Base-by-base conservation (phyloP, 1,140 invertebrate genomes). In the Trichomalopsis sarcophagae region DNA sequence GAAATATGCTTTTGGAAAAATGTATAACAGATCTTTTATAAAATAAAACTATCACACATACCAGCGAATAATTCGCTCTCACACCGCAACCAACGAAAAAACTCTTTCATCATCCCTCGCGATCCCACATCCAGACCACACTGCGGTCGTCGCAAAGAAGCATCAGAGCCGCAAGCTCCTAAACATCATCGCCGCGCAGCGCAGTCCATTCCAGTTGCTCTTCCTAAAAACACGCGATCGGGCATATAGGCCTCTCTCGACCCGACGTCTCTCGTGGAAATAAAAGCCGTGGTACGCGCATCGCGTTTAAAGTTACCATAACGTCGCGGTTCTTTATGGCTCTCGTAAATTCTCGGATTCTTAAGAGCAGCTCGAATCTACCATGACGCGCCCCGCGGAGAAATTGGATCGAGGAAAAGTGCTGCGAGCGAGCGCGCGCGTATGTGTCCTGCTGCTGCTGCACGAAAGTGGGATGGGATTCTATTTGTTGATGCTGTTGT, bases 291-390 rank as follows among this genome's bases (percentile, higher is more conserved):
- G 11, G 88, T 82, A 73, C 84, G 73, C 79, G 80, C 80, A 47
- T 69, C 75, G 84, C 87, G 85, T 77, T 86, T 86, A 82, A 89
- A 89, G 83, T 90, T 90, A 85, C 88, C 82, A 87, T 89, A 88
- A 89, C 87, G 87, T 90, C 90, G 91, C 88, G 88, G 87, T 89
- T 83, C 88, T 92, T 91, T 90, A 91, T 90, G 89, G 87, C 89
- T 71, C 78, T 88, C 87, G 88, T 92, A 91, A 91, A 92, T 92
- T 81, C 85, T 81, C 69, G 76, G 84, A 87, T 89, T 88, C 88
- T 89, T 88, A 79, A 84, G 87, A 74, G 87, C 83, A 66, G 85
- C 50, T 82, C 44, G 80, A 84, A 84, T 84, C 74, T 27, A 30
- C 40, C 66, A 40, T 75, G 14, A 30, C 71, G 27, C 47, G 75